A percentile compares a stretch with the other conserved stretches of the same genome.
Evolutionary conservation across 2,888 invertebrate genomes (phyloP).

Genomic region (Callyntrura guangdongensis): DNA sequence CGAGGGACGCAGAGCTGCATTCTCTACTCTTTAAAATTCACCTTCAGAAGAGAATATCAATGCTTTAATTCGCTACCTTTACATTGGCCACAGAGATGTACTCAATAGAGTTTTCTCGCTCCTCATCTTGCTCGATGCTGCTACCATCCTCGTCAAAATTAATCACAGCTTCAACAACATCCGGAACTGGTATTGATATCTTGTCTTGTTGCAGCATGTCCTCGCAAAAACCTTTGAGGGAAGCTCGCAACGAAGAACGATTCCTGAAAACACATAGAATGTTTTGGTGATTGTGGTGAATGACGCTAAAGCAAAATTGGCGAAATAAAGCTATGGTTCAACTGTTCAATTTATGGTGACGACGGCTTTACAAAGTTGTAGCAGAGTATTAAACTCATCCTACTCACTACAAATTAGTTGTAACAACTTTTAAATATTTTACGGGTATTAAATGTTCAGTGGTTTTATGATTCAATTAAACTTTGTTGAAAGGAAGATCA

Average conservation of each 20-base stretch:
- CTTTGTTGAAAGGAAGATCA: not conserved
- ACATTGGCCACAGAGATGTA: constrained; percentile 84
- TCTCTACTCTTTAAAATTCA: not conserved
- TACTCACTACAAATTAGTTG: not conserved
- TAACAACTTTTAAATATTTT: not conserved
- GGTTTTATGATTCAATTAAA: not conserved
- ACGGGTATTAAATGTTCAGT: not conserved
- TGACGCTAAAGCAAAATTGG: not conserved
- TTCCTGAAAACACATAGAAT: constrained; percentile 66
- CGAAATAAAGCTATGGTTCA: not conserved
- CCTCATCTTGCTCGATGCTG: constrained; percentile 80
- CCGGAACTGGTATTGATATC: constrained; percentile 77
- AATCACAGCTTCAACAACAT: constrained; percentile 83
- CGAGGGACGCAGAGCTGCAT: not conserved
- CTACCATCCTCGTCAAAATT: constrained; percentile 83
- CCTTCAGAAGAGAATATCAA: not conserved
- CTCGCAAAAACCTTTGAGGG: constrained; percentile 82
- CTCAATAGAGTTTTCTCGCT: constrained; percentile 83
- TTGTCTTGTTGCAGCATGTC: constrained; percentile 80
- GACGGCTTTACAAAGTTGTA: not conserved
- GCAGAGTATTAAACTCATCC: not conserved
- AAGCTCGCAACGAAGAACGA: constrained; percentile 79
- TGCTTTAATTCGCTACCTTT: constrained; percentile 76
- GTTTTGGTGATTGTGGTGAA: not conserved
- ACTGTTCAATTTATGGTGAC: not conserved